A percentile compares a stretch with the other conserved stretches of the same genome.
These are phyloP conservation scores for Lepus americanus DNA, from an alignment of 2,113 vertebrate species.

Conservation along the genomic window DNA sequence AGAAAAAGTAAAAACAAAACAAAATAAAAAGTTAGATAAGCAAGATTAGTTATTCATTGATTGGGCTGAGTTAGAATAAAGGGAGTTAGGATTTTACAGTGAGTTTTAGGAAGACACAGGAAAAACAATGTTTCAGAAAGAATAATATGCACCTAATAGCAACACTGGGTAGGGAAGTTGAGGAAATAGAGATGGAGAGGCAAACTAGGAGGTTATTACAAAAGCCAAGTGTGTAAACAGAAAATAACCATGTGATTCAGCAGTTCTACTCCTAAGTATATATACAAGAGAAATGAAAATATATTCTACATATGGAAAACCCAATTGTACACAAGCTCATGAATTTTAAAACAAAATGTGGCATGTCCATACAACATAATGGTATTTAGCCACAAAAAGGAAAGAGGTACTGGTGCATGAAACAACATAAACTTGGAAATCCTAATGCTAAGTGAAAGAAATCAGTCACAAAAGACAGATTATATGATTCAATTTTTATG, in stretches of 20 bases:
- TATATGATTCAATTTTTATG: background rate
- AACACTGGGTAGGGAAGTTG: background rate
- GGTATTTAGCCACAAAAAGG: background rate
- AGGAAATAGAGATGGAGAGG: background rate
- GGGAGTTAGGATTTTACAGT: slow-evolving; percentile 16
- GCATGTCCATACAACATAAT: background rate
- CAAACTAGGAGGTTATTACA: background rate
- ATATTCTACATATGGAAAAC: background rate
- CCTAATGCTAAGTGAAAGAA: background rate
- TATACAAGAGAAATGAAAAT: slow-evolving; percentile 12
- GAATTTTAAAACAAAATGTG: background rate
- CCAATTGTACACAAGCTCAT: background rate
- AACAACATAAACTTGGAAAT: background rate
- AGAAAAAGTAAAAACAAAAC: background rate
- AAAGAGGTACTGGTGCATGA: background rate
- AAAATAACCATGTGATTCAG: background rate
- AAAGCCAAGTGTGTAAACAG: background rate
- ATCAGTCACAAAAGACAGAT: background rate
- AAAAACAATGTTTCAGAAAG: slow-evolving; percentile 13
- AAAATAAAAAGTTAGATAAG: background rate
- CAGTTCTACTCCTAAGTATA: background rate
- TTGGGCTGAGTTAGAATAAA: background rate
- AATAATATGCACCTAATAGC: background rate
- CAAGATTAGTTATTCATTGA: background rate
- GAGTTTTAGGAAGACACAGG: background rate